Conservation (phyloP, 2,797 vertebrate genomes). For the Onychomys arenicola region DNA sequence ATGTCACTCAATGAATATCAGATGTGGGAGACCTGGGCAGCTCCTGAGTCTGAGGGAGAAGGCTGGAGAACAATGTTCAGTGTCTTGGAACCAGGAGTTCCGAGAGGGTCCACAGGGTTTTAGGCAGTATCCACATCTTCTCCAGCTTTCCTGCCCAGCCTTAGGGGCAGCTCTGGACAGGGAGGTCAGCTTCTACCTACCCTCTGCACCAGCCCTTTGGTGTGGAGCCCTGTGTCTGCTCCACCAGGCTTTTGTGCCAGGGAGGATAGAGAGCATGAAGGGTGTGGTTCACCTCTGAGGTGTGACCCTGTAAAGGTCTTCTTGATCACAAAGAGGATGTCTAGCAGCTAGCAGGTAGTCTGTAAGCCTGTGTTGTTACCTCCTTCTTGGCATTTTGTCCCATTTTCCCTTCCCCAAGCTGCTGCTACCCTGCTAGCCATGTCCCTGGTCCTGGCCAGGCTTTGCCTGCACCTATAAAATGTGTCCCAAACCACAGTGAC, state of each 20-base stretch:
- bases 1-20: too few species aligned
- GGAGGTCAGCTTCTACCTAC: neutral
- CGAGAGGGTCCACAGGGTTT: neutral
- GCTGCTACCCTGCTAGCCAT: neutral
- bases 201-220: neutral
- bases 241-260: neutral
- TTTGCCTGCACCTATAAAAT: neutral
- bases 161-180: neutral
- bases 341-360: neutral
- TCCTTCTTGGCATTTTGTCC: neutral
- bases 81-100: neutral
- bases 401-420: neutral
- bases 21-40: neutral
- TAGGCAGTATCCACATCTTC: neutral
- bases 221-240: neutral
- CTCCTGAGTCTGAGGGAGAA: neutral
- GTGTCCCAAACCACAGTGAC: neutral
- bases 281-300: neutral
- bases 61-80: neutral
- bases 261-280: neutral
- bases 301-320: neutral
- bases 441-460: neutral
- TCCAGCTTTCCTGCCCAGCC: neutral
- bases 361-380: too few species aligned
- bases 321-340: neutral